Evolutionary conservation across 2,888 invertebrate species (phyloP), one percentile per base, ranked within the genome.

Genomic region (Drosophila algonquin): DNA sequence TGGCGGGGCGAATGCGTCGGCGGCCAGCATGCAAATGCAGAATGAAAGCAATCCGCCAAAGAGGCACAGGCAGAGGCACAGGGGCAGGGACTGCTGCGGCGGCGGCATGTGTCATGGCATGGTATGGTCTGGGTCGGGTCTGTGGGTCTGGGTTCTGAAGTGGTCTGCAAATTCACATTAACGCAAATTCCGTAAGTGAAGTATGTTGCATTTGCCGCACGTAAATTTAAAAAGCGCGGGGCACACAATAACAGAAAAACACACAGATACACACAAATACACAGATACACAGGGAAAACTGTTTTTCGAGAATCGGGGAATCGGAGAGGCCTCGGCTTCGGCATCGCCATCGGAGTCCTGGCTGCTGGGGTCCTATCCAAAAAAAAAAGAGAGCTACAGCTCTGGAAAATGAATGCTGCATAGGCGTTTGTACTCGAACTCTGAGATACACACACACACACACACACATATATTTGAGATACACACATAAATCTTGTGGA

Each of bases 131-230:
- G 32, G 32, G 7, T 12, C 14, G 21, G 24, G 8, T 14, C 40
- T 40, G 6, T 40, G 40, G 40, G 14, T n/a, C 75, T 89, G 89
- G 9, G 40, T 40, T 40, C 75, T 89, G 89, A 90, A 90, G 90
- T 90, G 90, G 90, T 90, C 89, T 87, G 81, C 84, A 79, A 89
- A 85, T 89, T 75, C 86, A 79, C 90, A 89, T 89, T 89, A 87
- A 89, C 82, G 87, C 80, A 89, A 89, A 87, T 87, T 80, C 87
- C 86, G 87, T 76, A 89, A 90, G 87, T 87, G 90, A 80, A 87
- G 82, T 81, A 90, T 87, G 84, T 87, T 89, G 81, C 82, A 90
- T 89, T 89, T 89, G 84, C 89, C 79, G 86, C 78, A 90, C 89
- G 86, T 90, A 89, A 87, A 90, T 89, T 89, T 75, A 84, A 87